Base-by-base conservation (phyloP, 2,888 invertebrate genomes). In the Plagiodera versicolora region DNA sequence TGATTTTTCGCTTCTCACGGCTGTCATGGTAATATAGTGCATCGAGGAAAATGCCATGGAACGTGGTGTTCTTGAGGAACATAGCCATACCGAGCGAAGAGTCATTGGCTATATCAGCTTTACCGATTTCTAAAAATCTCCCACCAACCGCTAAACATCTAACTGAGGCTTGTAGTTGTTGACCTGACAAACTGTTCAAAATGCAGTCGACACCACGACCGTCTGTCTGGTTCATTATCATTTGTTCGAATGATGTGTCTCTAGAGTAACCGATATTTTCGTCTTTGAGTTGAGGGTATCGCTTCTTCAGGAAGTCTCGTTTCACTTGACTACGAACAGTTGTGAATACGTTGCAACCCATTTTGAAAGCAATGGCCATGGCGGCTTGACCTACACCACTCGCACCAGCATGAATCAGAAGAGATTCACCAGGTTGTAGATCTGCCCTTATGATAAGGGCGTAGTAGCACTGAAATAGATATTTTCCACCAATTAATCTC, bases 151-250 rank as follows among this genome's bases (percentile, higher is more conserved):
- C 85, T 10, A 89, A 76, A 66, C 89, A 89, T 1, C 87, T 80
- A 0, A 87, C 77, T 0, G 88, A 88, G 0, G 88, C 91, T 73
- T 86, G 84, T 0, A 97, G 83, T 78, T 97, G 96, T 47, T 98
- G 96, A 73, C 94, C 95, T 0, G 96, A 88, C 46, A 98, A 81
- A 0, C 95, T 95, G 79, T 98, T 98, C 8, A 95, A 81, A 11
- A 98, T 91, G 56, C 95, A 81, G 74, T 98, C 93, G 0, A 98
- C 97, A 39, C 97, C 96, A 69, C 84, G 83, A 9, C 97, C 96
- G 5, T 89, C 83, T 0, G 97, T 97, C 73, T 88, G 85, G 49
- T 83, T 83, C 69, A 89, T 84, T 56, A 98, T 85, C 86, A 95
- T 88, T 66, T 88, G 85, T 77, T 97, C 96, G 78, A 98, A 98